Evolutionary conservation across 2,888 invertebrate genomes (phyloP).

Genomic region (Stenotaenia linearis): DNA sequence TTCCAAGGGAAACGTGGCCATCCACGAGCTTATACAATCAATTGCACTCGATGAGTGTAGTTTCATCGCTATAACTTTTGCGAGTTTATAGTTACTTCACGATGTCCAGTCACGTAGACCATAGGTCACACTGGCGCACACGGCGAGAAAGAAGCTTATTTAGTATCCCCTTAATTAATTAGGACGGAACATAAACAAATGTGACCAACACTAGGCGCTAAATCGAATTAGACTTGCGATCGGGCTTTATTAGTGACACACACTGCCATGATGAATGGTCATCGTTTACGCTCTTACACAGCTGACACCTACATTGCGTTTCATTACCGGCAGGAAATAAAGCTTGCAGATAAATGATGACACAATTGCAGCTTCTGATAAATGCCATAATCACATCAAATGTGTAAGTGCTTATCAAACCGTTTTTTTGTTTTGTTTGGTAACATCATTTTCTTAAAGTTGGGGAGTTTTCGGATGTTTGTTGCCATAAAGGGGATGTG

Average conservation of each 20-base stretch:
- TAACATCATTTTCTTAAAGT: neutral
- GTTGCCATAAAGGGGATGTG: too few species aligned
- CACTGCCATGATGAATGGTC: slow-evolving; percentile 3
- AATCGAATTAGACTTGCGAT: slow-evolving; percentile 13
- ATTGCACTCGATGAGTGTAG: neutral
- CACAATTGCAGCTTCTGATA: slow-evolving; percentile 12
- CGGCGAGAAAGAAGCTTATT: neutral
- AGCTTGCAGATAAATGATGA: slow-evolving; percentile 7
- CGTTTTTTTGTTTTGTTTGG: neutral
- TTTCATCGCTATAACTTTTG: neutral
- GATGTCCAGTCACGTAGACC: neutral
- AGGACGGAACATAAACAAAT: slow-evolving; percentile 8
- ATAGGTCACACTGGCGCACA: neutral
- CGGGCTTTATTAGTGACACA: slow-evolving; percentile 14
- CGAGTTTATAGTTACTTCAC: neutral
- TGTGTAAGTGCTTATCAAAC: neutral
- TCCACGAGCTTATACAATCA: neutral
- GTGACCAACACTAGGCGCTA: neutral
- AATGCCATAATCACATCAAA: slow-evolving; percentile 1
- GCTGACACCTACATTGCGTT: slow-evolving; percentile 17
- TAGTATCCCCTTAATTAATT: slow-evolving; percentile 9
- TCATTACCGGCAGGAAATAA: slow-evolving; percentile 26
- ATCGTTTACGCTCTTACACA: slow-evolving; percentile 19
- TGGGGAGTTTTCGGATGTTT: too few species aligned
- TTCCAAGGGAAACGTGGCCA: neutral